A percentile compares a stretch with the other conserved stretches of the same genome.
Evolutionary conservation across 2,888 invertebrate species (phyloP).

Genomic region (Hirtodrosophila alboralis): DNA sequence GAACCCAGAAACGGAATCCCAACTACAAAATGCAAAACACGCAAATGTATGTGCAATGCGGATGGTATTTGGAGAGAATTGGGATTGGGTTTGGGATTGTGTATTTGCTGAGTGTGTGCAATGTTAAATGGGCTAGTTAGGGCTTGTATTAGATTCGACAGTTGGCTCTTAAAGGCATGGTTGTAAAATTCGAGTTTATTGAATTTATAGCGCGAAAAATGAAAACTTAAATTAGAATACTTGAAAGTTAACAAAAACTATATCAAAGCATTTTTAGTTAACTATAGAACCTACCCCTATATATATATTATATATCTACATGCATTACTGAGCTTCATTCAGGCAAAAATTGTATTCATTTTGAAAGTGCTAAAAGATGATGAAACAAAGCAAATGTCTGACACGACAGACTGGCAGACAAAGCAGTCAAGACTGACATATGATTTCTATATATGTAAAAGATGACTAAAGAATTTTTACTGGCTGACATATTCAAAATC

Average conservation of each 20-base stretch:
- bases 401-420: constrained; percentile 18
- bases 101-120: constrained; percentile 7
- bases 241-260: background rate
- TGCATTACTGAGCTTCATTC: constrained; percentile 58
- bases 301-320: constrained; percentile 20
- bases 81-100: too few species aligned
- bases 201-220: too few species aligned
- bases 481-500: constrained; percentile 31
- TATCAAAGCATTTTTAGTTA: background rate
- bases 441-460: background rate
- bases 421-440: constrained; percentile 16
- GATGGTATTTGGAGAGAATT: constrained; percentile 18
- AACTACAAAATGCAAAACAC: constrained; percentile 47
- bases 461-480: constrained; percentile 22
- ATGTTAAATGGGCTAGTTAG: constrained; percentile 5
- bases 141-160: constrained; percentile 1
- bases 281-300: constrained; percentile 11
- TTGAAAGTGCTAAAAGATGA: constrained; percentile 53
- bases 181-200: too few species aligned
- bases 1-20: constrained; percentile 19
- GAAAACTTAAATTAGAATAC: background rate
- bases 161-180: too few species aligned
- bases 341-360: constrained; percentile 61
- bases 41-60: constrained; percentile 32
- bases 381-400: constrained; percentile 61